Evolutionary conservation across 2,113 vertebrate genomes (phyloP).

Genomic region (Chaetura pelagica): DNA sequence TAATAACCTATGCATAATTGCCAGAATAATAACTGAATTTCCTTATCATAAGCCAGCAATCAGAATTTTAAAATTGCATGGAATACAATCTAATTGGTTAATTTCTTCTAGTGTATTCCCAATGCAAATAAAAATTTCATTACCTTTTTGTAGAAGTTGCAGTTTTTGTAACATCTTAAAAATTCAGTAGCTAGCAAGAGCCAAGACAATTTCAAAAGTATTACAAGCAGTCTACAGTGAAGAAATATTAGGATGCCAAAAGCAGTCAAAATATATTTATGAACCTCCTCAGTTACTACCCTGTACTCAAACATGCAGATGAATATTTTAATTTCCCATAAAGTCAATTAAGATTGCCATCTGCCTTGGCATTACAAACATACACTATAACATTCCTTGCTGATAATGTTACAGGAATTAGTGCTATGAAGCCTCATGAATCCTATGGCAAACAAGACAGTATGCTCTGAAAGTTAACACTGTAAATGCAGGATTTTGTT

Average conservation of each 20-base stretch:
- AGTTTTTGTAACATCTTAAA: neutral
- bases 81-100: neutral
- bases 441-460: neutral
- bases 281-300: neutral
- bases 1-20: neutral
- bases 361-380: neutral
- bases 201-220: neutral
- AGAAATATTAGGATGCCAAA: neutral
- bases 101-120: neutral
- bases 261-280: neutral
- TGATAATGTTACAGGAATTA: neutral
- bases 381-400: neutral
- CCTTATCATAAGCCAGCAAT: neutral
- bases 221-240: neutral
- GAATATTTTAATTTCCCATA: neutral
- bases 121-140: neutral
- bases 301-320: neutral
- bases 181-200: neutral
- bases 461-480: neutral
- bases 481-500: neutral
- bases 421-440: neutral
- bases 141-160: neutral
- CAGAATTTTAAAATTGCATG: neutral
- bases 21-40: neutral
- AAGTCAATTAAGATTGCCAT: neutral